Percentiles rank a stretch among this genome's conserved stretches.
phyloP scores from a whole-genome alignment of 2,113 vertebrate genomes.

The Chrysochloris asiatica region DNA sequence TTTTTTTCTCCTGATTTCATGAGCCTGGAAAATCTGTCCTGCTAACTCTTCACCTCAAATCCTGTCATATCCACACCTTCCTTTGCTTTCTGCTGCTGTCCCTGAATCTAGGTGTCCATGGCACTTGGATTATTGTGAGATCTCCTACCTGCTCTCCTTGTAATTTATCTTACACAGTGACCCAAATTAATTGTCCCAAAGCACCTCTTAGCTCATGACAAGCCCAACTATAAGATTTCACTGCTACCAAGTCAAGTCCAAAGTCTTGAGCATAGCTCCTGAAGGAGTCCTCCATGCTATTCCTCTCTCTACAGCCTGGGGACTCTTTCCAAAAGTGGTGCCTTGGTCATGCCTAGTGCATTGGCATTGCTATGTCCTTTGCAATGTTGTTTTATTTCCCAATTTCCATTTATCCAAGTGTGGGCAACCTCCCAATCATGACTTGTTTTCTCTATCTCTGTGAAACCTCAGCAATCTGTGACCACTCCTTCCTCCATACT shows the following conservation, averaged over 20 bases:
- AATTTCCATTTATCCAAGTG: no score
- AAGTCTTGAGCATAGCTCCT: not conserved
- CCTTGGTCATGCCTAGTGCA: fast-evolving
- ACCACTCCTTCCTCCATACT: not conserved
- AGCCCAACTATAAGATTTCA: not conserved
- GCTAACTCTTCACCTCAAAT: not conserved
- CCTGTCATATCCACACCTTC: not conserved
- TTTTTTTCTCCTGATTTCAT: not conserved
- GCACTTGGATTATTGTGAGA: not conserved
- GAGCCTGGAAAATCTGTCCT: not conserved
- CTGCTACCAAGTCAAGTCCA: not conserved
- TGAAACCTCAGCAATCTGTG: not conserved
- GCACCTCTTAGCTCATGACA: not conserved
- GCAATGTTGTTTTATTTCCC: fast-evolving
- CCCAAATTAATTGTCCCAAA: not conserved
- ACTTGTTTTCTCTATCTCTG: not conserved
- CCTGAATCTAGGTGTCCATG: not conserved
- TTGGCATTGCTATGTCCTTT: not conserved
- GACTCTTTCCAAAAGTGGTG: not conserved
- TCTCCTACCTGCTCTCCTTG: not conserved
- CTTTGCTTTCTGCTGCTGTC: not conserved
- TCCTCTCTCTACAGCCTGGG: not conserved
- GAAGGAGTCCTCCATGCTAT: not conserved
- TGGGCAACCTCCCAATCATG: not conserved
- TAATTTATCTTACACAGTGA: not conserved